Evolutionary conservation across 1,140 invertebrate genomes (phyloP).

Genomic region (Zaprionus taronus): DNA sequence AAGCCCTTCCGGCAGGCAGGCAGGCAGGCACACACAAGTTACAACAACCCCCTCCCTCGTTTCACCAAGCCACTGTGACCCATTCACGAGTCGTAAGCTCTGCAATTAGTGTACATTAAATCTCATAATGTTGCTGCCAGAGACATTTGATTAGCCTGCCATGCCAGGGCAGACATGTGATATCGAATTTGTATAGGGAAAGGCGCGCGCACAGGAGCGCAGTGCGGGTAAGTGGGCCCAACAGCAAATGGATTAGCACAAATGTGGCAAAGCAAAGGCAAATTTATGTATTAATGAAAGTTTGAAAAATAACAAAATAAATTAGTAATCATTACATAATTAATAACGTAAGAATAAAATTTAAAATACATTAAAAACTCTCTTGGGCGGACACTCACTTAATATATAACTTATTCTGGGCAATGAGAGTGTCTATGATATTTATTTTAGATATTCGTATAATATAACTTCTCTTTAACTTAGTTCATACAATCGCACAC

Average conservation of each 20-base stretch:
- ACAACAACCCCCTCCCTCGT: constrained; percentile 6
- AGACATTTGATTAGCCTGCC: constrained; percentile 68
- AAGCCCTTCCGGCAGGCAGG: constrained; percentile 59
- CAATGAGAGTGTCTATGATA: no score
- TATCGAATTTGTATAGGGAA: constrained; percentile 53
- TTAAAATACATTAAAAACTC: not conserved
- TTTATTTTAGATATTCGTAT: no score
- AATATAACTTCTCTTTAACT: no score
- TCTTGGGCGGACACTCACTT: not conserved
- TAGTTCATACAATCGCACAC: no score
- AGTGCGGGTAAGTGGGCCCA: not conserved
- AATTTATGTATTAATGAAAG: no score
- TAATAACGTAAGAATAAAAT: no score
- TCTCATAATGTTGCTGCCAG: constrained; percentile 75
- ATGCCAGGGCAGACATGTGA: constrained; percentile 48
- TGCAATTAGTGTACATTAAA: constrained; percentile 78
- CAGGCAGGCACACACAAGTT: constrained; percentile 11
- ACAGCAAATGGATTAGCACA: not conserved
- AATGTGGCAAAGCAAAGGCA: not conserved
- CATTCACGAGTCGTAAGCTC: constrained; percentile 35
- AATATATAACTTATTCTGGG: no score
- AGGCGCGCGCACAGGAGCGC: constrained; percentile 10
- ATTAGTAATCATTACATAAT: no score
- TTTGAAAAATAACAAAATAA: no score
- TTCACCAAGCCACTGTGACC: not conserved